Evolutionary conservation across 2,888 invertebrate genomes (phyloP), one percentile per base, ranked within the genome.

Genomic region (Drosophila pullipes): DNA sequence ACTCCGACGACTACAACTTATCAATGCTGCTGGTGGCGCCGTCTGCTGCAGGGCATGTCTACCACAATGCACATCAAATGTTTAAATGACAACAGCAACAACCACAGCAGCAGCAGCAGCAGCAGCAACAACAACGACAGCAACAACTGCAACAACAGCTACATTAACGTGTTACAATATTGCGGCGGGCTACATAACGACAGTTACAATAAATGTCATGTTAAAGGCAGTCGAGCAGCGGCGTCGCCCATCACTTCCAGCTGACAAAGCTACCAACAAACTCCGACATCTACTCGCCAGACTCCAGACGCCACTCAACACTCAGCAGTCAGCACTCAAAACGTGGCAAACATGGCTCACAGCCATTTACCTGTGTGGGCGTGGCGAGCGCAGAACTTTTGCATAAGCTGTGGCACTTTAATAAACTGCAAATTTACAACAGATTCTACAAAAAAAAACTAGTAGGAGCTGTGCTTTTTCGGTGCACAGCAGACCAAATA

Each of bases 151-250:
- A 57, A 61, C 55, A 66, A 41, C 58, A 61, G 1, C 13, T 65
- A 72, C 74, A 59, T 65, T 57, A 78, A 81, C 76, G 76, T 71
- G 78, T 76, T 76, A 83, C 80, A 80, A 80, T 75, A 72, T 66
- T 31, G 63, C 52, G 49, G 47, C 60, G 67, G 61, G 55, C 28
- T 44, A 30, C 41, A n/a, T 39, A 39, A 69, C 82, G 89, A 81
- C 91, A 90, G 85, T 88, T 84, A 91, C 92, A 92, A 92, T 92
- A 92, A 91, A 92, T 87, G 91, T 92, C 92, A 92, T 91, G 90
- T 89, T 87, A 85, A 82, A 84, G 79, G 70, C 81, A 82, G 80
- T 76, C 88, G 68, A 90, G 75, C 87, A 77, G 57, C 60, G 59
- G 58, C 80, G 81, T 78, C 80, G 81, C 81, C 78, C 91, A 83